Evolutionary conservation across 2,113 vertebrate species (phyloP).

Genomic region (Pseudorasbora parva): DNA sequence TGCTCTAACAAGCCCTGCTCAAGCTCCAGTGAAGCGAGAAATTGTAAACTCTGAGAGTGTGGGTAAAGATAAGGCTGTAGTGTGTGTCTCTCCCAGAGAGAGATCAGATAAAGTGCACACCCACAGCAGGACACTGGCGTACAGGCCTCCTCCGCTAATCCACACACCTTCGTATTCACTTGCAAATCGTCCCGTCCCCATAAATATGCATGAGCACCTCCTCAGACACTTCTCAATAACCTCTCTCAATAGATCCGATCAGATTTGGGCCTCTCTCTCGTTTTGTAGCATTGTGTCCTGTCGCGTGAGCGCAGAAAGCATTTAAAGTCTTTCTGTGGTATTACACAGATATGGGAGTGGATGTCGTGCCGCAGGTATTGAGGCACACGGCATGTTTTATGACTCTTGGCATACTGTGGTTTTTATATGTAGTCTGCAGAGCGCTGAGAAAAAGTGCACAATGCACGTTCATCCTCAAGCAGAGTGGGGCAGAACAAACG

Average conservation of each 20-base stretch:
- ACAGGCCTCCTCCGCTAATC: slow-evolving; percentile 92
- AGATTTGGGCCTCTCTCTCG: slow-evolving; percentile 59
- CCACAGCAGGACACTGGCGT: slow-evolving; percentile 91
- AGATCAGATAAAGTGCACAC: slow-evolving; percentile 93
- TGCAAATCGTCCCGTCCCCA: slow-evolving; percentile 87
- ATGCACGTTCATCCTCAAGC: not conserved
- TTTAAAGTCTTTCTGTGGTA: slow-evolving; percentile 51
- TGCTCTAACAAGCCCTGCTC: slow-evolving; percentile 96
- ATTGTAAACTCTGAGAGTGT: slow-evolving; percentile 99
- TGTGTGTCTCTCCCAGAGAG: slow-evolving; percentile 90
- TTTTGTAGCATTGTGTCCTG: slow-evolving; percentile 65
- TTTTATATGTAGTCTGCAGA: slow-evolving; percentile 6
- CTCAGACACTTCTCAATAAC: slow-evolving; percentile 77
- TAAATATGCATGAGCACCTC: slow-evolving; percentile 90
- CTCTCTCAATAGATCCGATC: slow-evolving; percentile 69
- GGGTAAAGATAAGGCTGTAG: slow-evolving; percentile 96
- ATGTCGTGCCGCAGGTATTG: slow-evolving; percentile 60
- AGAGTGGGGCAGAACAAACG: not conserved
- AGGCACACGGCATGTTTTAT: slow-evolving; percentile 8
- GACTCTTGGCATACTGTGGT: not conserved
- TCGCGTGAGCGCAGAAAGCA: slow-evolving; percentile 56
- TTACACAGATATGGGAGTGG: slow-evolving; percentile 56
- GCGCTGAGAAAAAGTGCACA: not conserved
- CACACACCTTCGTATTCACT: slow-evolving; percentile 90
- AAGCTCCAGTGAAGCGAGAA: slow-evolving; percentile 99